Conservation (phyloP, 2,888 invertebrate species). For the Panopea generosa region DNA sequence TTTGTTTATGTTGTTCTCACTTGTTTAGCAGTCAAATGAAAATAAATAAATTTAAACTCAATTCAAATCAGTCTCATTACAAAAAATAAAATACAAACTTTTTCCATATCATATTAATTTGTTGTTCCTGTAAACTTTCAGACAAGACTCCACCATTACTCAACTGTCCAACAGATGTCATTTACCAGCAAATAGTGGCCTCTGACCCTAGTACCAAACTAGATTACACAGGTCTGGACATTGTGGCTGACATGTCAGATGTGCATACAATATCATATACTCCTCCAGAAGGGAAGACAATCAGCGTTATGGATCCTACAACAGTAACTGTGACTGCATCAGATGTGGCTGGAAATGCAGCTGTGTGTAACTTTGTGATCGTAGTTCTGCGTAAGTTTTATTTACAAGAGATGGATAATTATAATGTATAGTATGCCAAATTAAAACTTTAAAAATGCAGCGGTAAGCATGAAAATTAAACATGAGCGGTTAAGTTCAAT, state of each 20-base stretch:
- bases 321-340: slow-evolving; percentile 64
- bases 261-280: slow-evolving; percentile 27
- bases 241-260: slow-evolving; percentile 1
- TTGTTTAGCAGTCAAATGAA: too few species aligned
- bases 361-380: slow-evolving; percentile 67
- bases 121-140: slow-evolving; percentile 40
- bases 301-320: slow-evolving; percentile 41
- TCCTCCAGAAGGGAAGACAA: slow-evolving; percentile 30
- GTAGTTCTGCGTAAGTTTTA: slow-evolving; percentile 68
- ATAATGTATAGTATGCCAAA: background rate
- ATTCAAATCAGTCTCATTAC: too few species aligned
- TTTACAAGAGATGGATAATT: background rate
- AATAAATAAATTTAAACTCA: too few species aligned
- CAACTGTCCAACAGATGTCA: slow-evolving; percentile 62
- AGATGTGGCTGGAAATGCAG: slow-evolving; percentile 64
- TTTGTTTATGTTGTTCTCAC: too few species aligned
- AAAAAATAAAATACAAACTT: too few species aligned
- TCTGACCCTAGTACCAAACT: slow-evolving; percentile 13
- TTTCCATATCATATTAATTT: too few species aligned
- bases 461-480: too few species aligned
- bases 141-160: slow-evolving; percentile 70
- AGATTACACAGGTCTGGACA: slow-evolving; percentile 14
- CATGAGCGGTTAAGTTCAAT: too few species aligned
- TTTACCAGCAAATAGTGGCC: slow-evolving; percentile 20
- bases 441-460: background rate